These are phyloP conservation scores for Corythornis madagascariensis DNA, from an alignment of 2,113 vertebrate genomes.

Conservation along the genomic window DNA sequence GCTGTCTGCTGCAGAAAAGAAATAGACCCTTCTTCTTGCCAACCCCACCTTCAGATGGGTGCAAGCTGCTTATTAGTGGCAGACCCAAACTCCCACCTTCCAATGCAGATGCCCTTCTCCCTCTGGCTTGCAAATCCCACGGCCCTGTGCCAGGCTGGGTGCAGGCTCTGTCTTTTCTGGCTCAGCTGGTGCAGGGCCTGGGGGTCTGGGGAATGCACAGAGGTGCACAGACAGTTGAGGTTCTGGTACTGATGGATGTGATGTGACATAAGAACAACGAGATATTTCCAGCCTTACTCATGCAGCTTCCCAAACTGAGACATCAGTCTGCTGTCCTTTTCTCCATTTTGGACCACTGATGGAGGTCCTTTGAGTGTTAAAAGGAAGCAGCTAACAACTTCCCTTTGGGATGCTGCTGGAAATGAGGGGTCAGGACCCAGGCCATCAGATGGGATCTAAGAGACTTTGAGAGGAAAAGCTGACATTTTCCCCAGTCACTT, in stretches of 20 bases:
- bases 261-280: neutral
- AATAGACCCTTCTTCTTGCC: neutral
- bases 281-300: neutral
- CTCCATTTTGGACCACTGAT: neutral
- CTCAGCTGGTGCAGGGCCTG: too few relatives aligned
- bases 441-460: neutral
- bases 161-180: neutral
- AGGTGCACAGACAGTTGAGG: neutral
- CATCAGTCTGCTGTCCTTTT: neutral
- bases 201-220: too few relatives aligned
- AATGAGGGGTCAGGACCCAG: neutral
- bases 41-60: neutral
- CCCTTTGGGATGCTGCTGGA: neutral
- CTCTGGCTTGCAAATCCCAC: neutral
- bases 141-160: neutral
- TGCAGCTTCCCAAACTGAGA: neutral
- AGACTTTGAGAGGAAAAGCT: neutral
- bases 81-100: neutral
- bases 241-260: fast-evolving
- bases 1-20: neutral
- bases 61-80: neutral
- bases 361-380: neutral
- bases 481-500: neutral
- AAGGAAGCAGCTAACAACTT: neutral
- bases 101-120: neutral